These are phyloP conservation scores for Agapornis canus DNA, from an alignment of 2,797 vertebrate genomes.

Conservation along the genomic window DNA sequence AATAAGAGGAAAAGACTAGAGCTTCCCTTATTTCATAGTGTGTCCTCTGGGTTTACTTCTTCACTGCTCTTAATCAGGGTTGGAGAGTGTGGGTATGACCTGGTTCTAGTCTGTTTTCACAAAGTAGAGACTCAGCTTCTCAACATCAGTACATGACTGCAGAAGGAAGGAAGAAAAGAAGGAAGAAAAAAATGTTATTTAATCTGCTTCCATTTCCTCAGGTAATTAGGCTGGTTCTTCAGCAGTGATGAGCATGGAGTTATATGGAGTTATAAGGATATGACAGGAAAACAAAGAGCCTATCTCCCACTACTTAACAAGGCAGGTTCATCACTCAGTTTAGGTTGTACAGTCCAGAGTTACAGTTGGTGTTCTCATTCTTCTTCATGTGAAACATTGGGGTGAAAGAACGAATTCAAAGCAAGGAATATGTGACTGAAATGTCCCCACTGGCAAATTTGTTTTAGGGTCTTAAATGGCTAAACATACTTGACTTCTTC, in stretches of 20 bases:
- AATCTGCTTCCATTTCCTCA: neutral
- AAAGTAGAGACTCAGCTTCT: neutral
- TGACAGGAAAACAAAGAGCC: neutral
- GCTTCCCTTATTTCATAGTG: neutral
- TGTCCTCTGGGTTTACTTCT: neutral
- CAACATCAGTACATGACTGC: fast-evolving
- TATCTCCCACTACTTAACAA: neutral
- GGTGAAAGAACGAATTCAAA: neutral
- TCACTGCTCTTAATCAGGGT: neutral
- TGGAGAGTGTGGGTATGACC: neutral
- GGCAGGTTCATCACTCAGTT: neutral
- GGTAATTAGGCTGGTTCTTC: neutral
- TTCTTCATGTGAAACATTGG: neutral
- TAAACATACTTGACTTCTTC: neutral
- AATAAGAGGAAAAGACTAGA: neutral
- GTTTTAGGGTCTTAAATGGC: neutral
- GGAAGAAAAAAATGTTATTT: neutral
- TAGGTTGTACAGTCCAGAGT: neutral
- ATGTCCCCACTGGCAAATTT: neutral
- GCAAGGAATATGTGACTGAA: neutral
- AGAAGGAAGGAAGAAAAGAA: neutral
- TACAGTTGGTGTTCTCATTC: neutral
- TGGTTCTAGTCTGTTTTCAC: neutral
- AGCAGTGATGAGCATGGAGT: neutral
- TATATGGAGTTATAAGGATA: neutral